Conservation (phyloP, 2,797 vertebrate species). For the Channallabes apus region DNA sequence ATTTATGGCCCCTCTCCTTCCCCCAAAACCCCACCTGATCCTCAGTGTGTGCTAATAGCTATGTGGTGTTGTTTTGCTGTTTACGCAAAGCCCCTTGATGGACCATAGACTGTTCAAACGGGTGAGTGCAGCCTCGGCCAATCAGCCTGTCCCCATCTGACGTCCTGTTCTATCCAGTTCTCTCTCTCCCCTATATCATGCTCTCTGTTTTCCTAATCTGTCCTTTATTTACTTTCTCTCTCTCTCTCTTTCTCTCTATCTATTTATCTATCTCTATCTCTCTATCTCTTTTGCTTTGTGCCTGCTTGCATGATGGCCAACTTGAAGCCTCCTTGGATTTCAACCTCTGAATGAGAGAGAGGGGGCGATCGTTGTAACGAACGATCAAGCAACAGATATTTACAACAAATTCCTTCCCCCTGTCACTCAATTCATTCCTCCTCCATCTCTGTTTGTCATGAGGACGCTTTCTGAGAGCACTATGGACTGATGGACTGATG, state of each 20-base stretch:
- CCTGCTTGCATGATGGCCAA: constrained; percentile 98
- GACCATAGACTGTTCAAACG: constrained; percentile 99
- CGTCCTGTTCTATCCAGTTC: constrained; percentile 57
- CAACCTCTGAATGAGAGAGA: constrained; percentile 65
- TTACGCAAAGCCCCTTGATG: constrained; percentile 98
- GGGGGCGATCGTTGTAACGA: constrained; percentile 67
- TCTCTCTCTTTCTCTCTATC: constrained; percentile 61
- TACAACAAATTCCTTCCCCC: constrained; percentile 37
- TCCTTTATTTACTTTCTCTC: constrained; percentile 58
- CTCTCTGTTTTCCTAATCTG: constrained; percentile 46
- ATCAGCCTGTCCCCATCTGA: constrained; percentile 73
- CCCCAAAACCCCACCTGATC: constrained; percentile 62
- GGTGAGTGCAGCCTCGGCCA: constrained; percentile 93
- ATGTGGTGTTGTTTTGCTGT: constrained; percentile 98
- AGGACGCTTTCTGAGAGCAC: constrained; percentile 59
- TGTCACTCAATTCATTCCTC: constrained; percentile 42
- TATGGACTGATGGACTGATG: constrained; percentile 68
- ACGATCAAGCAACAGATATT: constrained; percentile 65
- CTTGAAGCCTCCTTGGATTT: constrained; percentile 60
- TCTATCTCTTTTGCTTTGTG: constrained; percentile 73
- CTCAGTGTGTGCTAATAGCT: constrained; percentile 87
- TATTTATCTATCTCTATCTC: constrained; percentile 54
- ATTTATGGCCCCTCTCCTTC: constrained; percentile 57
- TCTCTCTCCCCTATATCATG: constrained; percentile 57
- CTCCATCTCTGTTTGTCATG: constrained; percentile 55